These are phyloP conservation scores for Ophion ellenae DNA, from an alignment of 2,888 invertebrate species.

Conservation along the genomic window DNA sequence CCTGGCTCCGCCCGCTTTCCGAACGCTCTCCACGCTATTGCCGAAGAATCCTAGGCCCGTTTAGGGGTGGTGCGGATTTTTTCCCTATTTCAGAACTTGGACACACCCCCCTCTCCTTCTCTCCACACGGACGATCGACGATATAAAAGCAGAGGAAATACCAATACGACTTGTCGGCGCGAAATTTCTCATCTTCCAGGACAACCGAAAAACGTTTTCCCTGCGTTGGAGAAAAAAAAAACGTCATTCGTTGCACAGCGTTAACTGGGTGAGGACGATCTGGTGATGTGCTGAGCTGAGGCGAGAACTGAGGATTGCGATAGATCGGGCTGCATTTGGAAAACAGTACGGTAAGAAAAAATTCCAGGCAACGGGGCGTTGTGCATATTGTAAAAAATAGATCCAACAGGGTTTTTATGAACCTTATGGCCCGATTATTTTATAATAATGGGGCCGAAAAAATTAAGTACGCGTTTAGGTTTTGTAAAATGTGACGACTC, in stretches of 20 bases:
- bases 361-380: no score
- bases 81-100: neutral
- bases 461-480: no score
- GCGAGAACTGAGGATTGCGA: no score
- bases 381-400: no score
- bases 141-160: conserved; percentile 54
- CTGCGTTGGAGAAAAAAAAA: no score
- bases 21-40: conserved; percentile 2
- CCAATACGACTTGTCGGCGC: conserved; percentile 45
- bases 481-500: no score
- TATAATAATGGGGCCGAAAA: no score
- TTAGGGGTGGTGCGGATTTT: conserved; percentile 26
- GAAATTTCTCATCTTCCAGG: conserved; percentile 11
- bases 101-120: neutral
- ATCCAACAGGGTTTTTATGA: no score
- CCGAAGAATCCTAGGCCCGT: neutral
- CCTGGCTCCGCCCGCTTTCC: neutral
- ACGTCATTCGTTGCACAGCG: neutral
- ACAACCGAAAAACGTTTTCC: conserved; percentile 1
- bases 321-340: no score
- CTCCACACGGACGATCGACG: neutral
- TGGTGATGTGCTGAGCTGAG: no score
- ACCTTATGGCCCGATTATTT: no score
- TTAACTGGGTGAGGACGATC: neutral
- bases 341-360: no score